Evolutionary conservation across 1,140 invertebrate genomes (phyloP), one percentile per base, ranked within the genome.

Genomic region (Eufriesea mexicana): DNA sequence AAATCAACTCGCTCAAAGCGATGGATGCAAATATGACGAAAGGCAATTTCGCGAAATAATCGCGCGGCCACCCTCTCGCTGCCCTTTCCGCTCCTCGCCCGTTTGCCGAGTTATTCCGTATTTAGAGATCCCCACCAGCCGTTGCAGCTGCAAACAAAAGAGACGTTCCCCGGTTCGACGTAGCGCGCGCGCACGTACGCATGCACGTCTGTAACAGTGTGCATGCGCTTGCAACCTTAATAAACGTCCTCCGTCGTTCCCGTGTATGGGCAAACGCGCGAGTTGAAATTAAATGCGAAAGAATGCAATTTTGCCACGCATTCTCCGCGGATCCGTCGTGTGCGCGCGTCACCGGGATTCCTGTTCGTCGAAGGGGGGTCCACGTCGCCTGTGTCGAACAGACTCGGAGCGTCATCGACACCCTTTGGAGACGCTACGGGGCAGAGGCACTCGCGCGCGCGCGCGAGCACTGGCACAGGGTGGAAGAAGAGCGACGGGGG

Each of bases 311-410:
- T 75, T 54, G 51, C 57, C 71, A 59, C 49, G 49, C 42, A 84
- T 61, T 61, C 59, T 61, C n/a, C n/a, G 35, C 20, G 47, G 59
- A 23, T 35, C 35, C 6, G 25, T 25, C n/a, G n/a, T n/a, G n/a
- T n/a, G n/a, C n/a, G 14, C 68, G 47, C 47, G 16, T 9, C 49
- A 9, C 45, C 10, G 5, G 45, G 5, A 28, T 25, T 51, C 18
- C n/a, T 86, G 85, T 85, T 84, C 83, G 85, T 86, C 83, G 87
- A 55, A 73, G 47, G n/a, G n/a, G n/a, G n/a, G n/a, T 51, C 9
- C 20, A 35, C 35, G 66, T 62, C 59, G n/a, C n/a, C n/a, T n/a
- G n/a, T n/a, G n/a, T n/a, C 35, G 35, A 35, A 4, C 35, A 35
- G 35, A 4, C 35, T 35, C 35, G 35, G 35, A 35, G 35, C 35